Conservation (phyloP, 2,888 invertebrate species). For the Desoria tigrina region DNA sequence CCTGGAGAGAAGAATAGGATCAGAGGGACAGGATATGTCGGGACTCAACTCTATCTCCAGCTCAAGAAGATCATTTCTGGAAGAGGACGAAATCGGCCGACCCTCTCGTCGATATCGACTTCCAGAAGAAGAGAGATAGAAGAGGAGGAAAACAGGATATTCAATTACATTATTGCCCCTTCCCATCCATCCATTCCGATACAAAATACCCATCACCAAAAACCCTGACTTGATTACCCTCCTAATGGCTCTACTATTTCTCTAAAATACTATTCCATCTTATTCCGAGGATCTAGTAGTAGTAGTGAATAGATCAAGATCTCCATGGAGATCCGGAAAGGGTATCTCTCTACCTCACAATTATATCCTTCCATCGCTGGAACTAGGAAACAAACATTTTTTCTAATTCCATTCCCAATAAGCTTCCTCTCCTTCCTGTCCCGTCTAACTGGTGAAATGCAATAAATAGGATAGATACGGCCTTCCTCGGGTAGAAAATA, state of each 20-base stretch:
- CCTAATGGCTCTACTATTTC: constrained; percentile 11
- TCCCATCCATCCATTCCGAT: constrained; percentile 19
- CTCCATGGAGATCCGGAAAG: too few relatives aligned
- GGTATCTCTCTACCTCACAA: too few relatives aligned
- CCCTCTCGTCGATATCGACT: constrained; percentile 1
- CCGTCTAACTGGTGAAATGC: too few relatives aligned
- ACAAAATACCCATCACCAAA: constrained; percentile 8
- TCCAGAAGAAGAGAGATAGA: not conserved
- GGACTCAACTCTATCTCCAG: not conserved
- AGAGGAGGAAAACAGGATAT: constrained; percentile 29
- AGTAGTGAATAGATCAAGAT: too few relatives aligned
- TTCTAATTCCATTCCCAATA: too few relatives aligned
- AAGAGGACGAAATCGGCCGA: not conserved
- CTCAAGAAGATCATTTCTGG: too few relatives aligned
- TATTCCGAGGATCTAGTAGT: not conserved
- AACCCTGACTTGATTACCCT: constrained; percentile 17
- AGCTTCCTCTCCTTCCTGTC: too few relatives aligned
- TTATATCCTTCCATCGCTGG: too few relatives aligned
- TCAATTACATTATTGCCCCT: constrained; percentile 41
- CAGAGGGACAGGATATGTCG: not conserved
- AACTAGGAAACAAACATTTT: too few relatives aligned
- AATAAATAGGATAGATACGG: too few relatives aligned
- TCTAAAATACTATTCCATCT: constrained; percentile 3
- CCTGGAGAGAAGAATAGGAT: not conserved
- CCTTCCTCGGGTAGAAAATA: too few relatives aligned